phyloP scores from a whole-genome alignment of 1,140 invertebrate species.

The Aphelenchoides fujianensis region DNA sequence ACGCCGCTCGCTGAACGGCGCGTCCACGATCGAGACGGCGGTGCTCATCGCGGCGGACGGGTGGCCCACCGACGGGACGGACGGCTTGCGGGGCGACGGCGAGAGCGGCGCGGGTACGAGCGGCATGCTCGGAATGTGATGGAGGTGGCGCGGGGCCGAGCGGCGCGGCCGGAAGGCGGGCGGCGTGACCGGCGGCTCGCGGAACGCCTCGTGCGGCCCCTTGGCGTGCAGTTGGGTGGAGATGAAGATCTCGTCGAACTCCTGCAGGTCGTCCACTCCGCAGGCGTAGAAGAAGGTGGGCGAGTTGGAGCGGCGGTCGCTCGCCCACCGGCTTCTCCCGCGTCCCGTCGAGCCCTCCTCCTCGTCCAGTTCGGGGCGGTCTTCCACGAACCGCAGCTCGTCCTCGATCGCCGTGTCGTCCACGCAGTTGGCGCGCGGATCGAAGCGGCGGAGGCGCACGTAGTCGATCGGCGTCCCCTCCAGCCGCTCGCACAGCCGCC shows the following conservation, averaged over 20 bases:
- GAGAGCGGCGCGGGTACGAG: not conserved
- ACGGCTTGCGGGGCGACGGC: slow-evolving; percentile 18
- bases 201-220: not conserved
- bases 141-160: too few species aligned
- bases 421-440: not conserved
- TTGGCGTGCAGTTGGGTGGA: slow-evolving; percentile 17
- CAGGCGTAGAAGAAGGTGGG: slow-evolving; percentile 42
- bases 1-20: not conserved
- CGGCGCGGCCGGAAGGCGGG: too few species aligned
- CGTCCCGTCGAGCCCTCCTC: not conserved
- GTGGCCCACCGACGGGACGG: slow-evolving; percentile 17
- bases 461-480: slow-evolving; percentile 26
- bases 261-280: slow-evolving; percentile 26
- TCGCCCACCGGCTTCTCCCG: not conserved
- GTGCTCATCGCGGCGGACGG: not conserved
- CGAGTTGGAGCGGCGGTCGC: not conserved
- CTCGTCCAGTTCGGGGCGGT: not conserved
- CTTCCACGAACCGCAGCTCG: not conserved
- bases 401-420: not conserved
- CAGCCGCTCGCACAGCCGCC: slow-evolving; percentile 34
- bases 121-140: not conserved
- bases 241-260: slow-evolving; percentile 15
- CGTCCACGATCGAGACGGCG: not conserved
- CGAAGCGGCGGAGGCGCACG: not conserved
- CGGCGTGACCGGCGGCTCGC: not conserved